Conservation (phyloP, 2,888 invertebrate species). For the Miltochrista miniata region DNA sequence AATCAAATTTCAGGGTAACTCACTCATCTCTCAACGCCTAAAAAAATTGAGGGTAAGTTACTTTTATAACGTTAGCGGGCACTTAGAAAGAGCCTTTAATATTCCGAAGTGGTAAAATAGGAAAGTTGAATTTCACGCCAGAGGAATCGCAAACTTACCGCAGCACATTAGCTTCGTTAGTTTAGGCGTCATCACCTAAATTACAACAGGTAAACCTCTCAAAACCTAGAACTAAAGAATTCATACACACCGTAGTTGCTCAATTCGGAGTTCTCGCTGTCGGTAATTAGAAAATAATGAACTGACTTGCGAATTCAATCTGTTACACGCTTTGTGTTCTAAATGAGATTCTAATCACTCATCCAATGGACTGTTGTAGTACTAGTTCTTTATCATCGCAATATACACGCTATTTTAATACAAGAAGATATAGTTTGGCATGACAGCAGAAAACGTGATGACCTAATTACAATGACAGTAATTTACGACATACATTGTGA, state of each 20-base stretch:
- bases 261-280: background rate
- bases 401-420: background rate
- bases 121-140: too few species aligned
- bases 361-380: constrained; percentile 24
- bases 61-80: too few species aligned
- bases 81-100: too few species aligned
- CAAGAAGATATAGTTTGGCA: background rate
- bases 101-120: too few species aligned
- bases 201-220: background rate
- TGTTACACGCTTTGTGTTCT: constrained; percentile 29
- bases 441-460: background rate
- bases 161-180: too few species aligned
- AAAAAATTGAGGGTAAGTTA: too few species aligned
- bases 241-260: background rate
- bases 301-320: background rate
- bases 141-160: too few species aligned
- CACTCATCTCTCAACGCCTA: too few species aligned
- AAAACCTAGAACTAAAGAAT: too few species aligned
- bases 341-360: constrained; percentile 42
- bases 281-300: constrained; percentile 1
- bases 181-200: too few species aligned
- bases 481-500: constrained; percentile 14
- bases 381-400: background rate
- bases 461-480: constrained; percentile 18
- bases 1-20: too few species aligned